phyloP scores from a whole-genome alignment of 2,113 vertebrate genomes.

The Sturnus vulgaris region DNA sequence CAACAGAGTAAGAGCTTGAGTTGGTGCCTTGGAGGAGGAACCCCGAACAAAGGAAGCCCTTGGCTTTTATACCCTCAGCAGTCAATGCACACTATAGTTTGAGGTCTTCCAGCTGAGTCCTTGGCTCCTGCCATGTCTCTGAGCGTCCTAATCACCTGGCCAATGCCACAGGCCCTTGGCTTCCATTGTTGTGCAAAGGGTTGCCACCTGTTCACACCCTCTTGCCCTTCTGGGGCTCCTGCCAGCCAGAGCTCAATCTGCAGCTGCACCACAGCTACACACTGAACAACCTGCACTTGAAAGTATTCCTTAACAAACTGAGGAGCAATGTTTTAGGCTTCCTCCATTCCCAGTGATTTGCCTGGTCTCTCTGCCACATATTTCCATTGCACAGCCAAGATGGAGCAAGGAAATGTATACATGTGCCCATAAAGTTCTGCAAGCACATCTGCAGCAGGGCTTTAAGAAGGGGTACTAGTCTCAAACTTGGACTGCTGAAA shows the following conservation, averaged over 20 bases:
- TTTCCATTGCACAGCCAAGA: neutral
- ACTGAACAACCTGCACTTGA: neutral
- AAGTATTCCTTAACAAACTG: neutral
- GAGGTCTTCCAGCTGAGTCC: neutral
- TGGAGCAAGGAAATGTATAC: neutral
- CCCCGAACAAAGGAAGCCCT: neutral
- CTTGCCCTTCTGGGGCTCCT: neutral
- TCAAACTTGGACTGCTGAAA: neutral
- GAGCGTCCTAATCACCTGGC: neutral
- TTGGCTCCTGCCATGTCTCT: neutral
- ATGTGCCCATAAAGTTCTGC: neutral
- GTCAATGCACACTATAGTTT: fast-evolving
- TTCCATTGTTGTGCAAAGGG: neutral
- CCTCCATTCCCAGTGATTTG: neutral
- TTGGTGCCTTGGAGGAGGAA: neutral
- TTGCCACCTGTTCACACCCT: neutral
- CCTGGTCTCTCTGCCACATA: neutral
- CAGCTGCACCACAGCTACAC: neutral
- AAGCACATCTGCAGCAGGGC: neutral
- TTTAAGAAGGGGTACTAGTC: neutral
- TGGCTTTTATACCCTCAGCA: neutral
- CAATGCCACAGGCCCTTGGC: neutral
- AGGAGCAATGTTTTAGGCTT: neutral
- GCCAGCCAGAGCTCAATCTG: neutral
- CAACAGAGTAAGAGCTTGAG: neutral